Conservation (phyloP, 2,113 vertebrate genomes). For the Antechinus stuartii region DNA sequence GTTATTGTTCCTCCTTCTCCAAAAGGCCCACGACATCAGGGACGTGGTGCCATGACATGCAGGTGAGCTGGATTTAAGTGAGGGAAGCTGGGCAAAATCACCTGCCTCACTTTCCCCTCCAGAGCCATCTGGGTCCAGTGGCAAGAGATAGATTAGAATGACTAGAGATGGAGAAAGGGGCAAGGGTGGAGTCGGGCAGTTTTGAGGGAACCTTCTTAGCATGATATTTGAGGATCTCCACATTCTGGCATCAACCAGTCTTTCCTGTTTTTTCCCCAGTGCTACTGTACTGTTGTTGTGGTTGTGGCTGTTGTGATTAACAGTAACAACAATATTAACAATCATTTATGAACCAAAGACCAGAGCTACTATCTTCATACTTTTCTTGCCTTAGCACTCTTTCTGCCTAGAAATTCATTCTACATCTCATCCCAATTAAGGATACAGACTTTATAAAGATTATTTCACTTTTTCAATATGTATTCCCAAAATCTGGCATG, state of each 20-base stretch:
- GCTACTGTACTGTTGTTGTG: not conserved
- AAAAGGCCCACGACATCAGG: no score
- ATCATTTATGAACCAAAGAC: not conserved
- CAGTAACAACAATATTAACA: not conserved
- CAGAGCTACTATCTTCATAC: not conserved
- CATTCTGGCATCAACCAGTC: not conserved
- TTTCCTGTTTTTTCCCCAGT: not conserved
- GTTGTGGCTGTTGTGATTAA: not conserved
- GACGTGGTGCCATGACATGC: no score
- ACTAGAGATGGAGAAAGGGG: not conserved
- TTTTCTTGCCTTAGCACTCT: not conserved
- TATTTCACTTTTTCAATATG: not conserved
- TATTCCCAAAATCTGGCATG: not conserved
- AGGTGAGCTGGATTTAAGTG: no score
- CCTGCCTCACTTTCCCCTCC: no score
- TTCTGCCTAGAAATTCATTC: not conserved
- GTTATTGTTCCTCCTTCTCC: no score
- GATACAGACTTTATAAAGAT: not conserved
- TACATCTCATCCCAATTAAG: not conserved
- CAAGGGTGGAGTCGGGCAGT: not conserved
- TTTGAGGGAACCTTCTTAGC: not conserved
- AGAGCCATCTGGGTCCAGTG: no score
- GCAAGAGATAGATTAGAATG: no score
- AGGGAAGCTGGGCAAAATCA: no score
- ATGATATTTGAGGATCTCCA: not conserved